phyloP scores from a whole-genome alignment of 2,888 invertebrate genomes.

The Catonia carolina region DNA sequence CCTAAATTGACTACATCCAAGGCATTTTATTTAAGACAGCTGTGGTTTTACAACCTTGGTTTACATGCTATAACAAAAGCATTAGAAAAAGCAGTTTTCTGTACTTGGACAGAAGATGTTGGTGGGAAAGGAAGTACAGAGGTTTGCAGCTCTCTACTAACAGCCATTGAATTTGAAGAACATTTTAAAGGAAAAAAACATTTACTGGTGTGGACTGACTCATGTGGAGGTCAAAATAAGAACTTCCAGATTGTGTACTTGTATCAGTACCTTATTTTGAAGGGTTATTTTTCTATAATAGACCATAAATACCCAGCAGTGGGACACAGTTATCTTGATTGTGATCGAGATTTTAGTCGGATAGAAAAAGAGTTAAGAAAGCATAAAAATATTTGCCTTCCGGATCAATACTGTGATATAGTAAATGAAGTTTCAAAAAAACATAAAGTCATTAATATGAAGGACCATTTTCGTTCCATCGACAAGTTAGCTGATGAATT shows the following conservation, averaged over 20 bases:
- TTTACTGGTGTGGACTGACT: conserved; percentile 31
- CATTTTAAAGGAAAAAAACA: conserved; percentile 25
- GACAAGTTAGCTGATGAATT: too few relatives aligned
- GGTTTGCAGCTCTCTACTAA: conserved; percentile 22
- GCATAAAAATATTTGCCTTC: conserved; percentile 33
- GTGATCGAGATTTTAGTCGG: conserved; percentile 38
- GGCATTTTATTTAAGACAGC: conserved; percentile 29
- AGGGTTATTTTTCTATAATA: conserved; percentile 35
- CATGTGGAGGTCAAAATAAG: conserved; percentile 25
- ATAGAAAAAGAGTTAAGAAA: conserved; percentile 37
- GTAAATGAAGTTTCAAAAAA: conserved; percentile 29
- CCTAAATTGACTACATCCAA: conserved; percentile 29
- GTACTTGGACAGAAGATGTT: conserved; percentile 31
- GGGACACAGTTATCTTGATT: conserved; percentile 39
- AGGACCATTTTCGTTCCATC: conserved; percentile 26
- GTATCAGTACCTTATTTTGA: conserved; percentile 30
- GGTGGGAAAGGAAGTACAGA: conserved; percentile 23
- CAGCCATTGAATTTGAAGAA: conserved; percentile 10
- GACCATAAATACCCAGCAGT: conserved; percentile 40
- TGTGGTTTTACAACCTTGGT: conserved; percentile 27
- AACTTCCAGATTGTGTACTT: conserved; percentile 11
- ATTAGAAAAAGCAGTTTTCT: conserved; percentile 28
- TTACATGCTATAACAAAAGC: conserved; percentile 25
- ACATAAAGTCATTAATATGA: conserved; percentile 33
- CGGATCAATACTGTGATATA: conserved; percentile 36